These are phyloP conservation scores for Lamellibrachia columna DNA, from an alignment of 2,888 invertebrate species.

Conservation along the genomic window DNA sequence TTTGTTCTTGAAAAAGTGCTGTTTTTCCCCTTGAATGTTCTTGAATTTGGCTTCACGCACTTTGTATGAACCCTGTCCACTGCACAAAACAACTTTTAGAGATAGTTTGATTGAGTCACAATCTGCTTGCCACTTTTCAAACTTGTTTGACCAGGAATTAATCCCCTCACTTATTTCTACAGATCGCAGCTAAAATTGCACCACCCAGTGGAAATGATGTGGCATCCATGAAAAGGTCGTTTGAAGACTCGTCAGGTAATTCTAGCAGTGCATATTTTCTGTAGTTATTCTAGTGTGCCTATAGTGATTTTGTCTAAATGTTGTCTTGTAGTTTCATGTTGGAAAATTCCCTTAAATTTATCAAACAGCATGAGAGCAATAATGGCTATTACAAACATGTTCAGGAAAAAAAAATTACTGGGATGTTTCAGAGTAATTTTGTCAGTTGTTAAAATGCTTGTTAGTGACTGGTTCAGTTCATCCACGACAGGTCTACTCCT, in stretches of 20 bases:
- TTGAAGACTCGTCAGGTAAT: conserved; percentile 5
- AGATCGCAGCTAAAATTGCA: conserved; percentile 26
- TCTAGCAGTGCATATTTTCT: not conserved
- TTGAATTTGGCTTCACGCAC: no score
- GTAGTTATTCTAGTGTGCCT: not conserved
- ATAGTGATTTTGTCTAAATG: not conserved
- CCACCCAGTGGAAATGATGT: conserved; percentile 20
- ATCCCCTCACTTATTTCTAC: not conserved
- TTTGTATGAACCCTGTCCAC: no score
- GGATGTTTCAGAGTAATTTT: no score
- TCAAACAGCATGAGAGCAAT: not conserved
- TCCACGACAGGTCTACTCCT: not conserved
- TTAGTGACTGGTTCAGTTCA: not conserved
- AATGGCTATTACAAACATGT: not conserved
- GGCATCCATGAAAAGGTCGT: not conserved
- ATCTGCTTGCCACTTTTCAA: not conserved
- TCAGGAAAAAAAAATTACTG: not conserved
- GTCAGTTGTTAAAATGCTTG: not conserved
- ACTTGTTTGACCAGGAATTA: not conserved
- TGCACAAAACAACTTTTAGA: no score
- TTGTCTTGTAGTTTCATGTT: not conserved
- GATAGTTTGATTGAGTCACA: no score
- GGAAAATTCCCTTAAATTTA: not conserved
- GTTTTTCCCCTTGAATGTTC: no score
- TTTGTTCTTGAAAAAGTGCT: no score